Evolutionary conservation across 2,888 invertebrate species (phyloP), one percentile per base, ranked within the genome.

Genomic region (Pachymerium ferrugineum): DNA sequence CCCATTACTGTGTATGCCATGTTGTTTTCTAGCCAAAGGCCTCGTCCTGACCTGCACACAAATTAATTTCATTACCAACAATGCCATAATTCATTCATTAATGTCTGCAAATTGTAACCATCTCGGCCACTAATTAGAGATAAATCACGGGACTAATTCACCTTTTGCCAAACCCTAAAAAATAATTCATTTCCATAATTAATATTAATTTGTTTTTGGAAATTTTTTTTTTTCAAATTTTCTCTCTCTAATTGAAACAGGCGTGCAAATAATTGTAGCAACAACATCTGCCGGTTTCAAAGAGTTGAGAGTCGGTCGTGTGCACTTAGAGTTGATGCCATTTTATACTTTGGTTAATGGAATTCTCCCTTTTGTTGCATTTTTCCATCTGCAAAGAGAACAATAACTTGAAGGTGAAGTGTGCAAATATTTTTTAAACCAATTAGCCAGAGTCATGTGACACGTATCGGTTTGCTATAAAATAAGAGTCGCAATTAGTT

Each of bases 41-140:
- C 62, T 22, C 62, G 62, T 62, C 62, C 38, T 38, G n/a, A 38
- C 62, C 62, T 28, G 10, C 62, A 22, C 25, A 3, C 25, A 62
- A 62, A 62, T 62, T 62, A 62, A 62, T 62, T 62, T 28, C 62
- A 62, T 62, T 62, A 62, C 25, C 62, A 62, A n/a, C 28, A 62
- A 62, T 62, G 62, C 62, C 62, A 62, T 62, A 28, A 62, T 25
- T 62, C 62, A 62, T 62, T 62, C 62, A 62, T 62, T 62, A 62
- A n/a, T n/a, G n/a, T n/a, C n/a, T n/a, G n/a, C n/a, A n/a, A n/a
- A 62, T 62, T 62, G 62, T 62, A 62, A 62, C 25, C 62, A 14
- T 28, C 28, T 25, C 25, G 62, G 6, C 25, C 12, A 25, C 25
- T 62, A 62, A 62, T 62, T 62, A 62, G 62, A 28, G 62, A 62